Evolutionary conservation across 2,113 vertebrate species (phyloP), one percentile per base, ranked within the genome.

Genomic region (Guaruba guarouba): DNA sequence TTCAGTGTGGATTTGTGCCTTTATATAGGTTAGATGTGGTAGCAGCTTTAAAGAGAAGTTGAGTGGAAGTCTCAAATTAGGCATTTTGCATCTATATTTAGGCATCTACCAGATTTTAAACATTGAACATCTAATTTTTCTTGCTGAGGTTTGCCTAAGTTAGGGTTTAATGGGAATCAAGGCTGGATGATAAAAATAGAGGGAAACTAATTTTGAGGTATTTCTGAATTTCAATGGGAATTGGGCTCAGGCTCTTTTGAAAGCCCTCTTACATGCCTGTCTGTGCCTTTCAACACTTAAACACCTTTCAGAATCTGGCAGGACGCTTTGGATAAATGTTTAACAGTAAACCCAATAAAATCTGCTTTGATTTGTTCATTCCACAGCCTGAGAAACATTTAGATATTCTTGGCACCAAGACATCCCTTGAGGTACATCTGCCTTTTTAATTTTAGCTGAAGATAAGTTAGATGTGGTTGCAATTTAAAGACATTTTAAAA

Each of bases 31-130:
- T 63, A 49, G 82, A 88, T 77, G 82, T 91, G 88, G 88, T 91
- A 76, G 74, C 7, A 49, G 48, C 62, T 93, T 71, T 82, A 87
- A 90, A 79, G 25, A 37, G 3, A 41, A 73, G 20, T 69, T 86
- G 70, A 92, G 89, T 52, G 83, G 44, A 79, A 89, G 74, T 84
- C 92, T 94, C 88, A 79, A 89, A 92, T 93, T 95, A 96, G 67
- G 62, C 44, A 76, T 67, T 93, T 59, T 63, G 49, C 54, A 27
- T 88, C 92, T 89, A 87, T 93, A 84, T 94, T 96, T 92, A 95
- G 76, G 74, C 91, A 88, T 35, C 66, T 44, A 16, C 33, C 66
- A 54, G 77, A 35, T 77, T 76, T 82, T 49, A 81, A 88, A 94
- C 62, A 62, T 84, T 76, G 70, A 95, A 44, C 57, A 73, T 78